Percentiles rank a stretch among this genome's conserved stretches.
These are phyloP conservation scores for Hycleus cichorii DNA, from an alignment of 1,140 invertebrate species.

Conservation along the genomic window DNA sequence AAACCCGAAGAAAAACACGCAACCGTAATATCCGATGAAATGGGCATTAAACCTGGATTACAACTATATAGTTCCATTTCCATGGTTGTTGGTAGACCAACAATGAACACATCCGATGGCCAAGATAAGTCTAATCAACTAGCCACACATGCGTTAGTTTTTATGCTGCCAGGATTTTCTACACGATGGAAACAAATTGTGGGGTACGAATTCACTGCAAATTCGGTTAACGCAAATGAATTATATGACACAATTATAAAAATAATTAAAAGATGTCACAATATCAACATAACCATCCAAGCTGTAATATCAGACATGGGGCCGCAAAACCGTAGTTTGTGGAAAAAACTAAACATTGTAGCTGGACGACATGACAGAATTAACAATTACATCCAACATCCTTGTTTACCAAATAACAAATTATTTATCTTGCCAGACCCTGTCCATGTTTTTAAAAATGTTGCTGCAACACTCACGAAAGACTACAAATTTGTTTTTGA, in stretches of 20 bases:
- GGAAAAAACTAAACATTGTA: background rate
- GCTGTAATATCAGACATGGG: background rate
- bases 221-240: background rate
- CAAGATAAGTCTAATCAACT: background rate
- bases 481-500: background rate
- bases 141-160: slow-evolving; percentile 1
- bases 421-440: slow-evolving; percentile 9
- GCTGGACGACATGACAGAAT: background rate
- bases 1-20: slow-evolving; percentile 3
- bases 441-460: slow-evolving; percentile 17
- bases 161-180: background rate
- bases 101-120: background rate
- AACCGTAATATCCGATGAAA: slow-evolving; percentile 8
- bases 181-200: slow-evolving; percentile 1
- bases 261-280: background rate
- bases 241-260: background rate
- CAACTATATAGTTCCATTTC: slow-evolving; percentile 4
- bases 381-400: background rate
- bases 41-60: slow-evolving; percentile 10
- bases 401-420: background rate
- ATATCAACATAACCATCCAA: background rate
- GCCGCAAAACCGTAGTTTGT: background rate
- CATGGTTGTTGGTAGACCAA: slow-evolving; percentile 3
- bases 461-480: background rate
- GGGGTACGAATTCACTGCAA: background rate